Conservation (phyloP, 2,113 vertebrate species). For the western clawed frog (Xenopus tropicalis) region UCB_Xtro_10.0 CM004444.2:54146501-54147000, state of each 20-base stretch:
- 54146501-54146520: too few relatives aligned
- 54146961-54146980: too few relatives aligned
- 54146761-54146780: neutral
- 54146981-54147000: too few relatives aligned
- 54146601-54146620: constrained; percentile 8
- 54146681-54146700: neutral
- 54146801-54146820: neutral
- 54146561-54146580: constrained; percentile 10
- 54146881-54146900: too few relatives aligned
- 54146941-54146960: too few relatives aligned
- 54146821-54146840: neutral
- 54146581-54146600: constrained; percentile 12
- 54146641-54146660: neutral
- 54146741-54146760: neutral
- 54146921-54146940: too few relatives aligned
- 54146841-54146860: too few relatives aligned
- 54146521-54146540: neutral
- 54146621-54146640: constrained; percentile 9
- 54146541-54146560: neutral
- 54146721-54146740: constrained; percentile 8
- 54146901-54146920: too few relatives aligned
- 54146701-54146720: constrained; percentile 4
- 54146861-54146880: neutral
- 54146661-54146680: constrained; percentile 9
- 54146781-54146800: neutral